Conservation (phyloP, 2,113 vertebrate genomes). For the Sterrhoptilus dennistouni region DNA sequence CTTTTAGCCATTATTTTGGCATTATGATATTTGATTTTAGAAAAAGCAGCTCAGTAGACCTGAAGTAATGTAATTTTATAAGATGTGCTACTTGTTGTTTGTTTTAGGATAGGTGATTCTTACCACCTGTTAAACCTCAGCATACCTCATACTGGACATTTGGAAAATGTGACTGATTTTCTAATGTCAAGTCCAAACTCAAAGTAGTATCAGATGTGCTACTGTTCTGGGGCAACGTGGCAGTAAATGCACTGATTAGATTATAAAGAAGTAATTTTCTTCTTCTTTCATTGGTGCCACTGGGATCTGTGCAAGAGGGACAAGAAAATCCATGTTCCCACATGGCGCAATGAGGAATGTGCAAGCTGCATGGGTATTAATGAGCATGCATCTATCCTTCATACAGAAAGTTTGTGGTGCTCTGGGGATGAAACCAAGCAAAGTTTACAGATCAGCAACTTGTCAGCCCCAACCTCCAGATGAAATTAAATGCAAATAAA, state of each 20-base stretch:
- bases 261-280: not conserved
- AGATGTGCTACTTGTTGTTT: not conserved
- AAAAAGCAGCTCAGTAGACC: not conserved
- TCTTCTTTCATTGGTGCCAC: not conserved
- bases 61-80: not conserved
- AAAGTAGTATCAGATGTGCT: not conserved
- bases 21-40: not conserved
- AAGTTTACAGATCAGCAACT: slow-evolving; percentile 57
- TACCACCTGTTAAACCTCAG: not conserved
- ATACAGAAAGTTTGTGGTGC: slow-evolving; percentile 6
- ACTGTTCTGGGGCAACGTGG: not conserved
- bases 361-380: not conserved
- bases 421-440: slow-evolving; percentile 43
- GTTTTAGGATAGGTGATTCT: not conserved
- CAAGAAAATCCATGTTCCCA: not conserved
- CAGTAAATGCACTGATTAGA: not conserved
- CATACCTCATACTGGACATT: not conserved
- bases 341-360: not conserved
- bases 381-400: not conserved
- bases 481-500: slow-evolving; percentile 58
- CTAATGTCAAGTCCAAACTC: not conserved
- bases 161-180: not conserved
- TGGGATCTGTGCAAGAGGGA: not conserved
- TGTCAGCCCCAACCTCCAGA: slow-evolving; percentile 20
- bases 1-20: not conserved